Evolutionary conservation across 2,888 invertebrate genomes (phyloP).

Genomic region (Drosophila tripunctata): DNA sequence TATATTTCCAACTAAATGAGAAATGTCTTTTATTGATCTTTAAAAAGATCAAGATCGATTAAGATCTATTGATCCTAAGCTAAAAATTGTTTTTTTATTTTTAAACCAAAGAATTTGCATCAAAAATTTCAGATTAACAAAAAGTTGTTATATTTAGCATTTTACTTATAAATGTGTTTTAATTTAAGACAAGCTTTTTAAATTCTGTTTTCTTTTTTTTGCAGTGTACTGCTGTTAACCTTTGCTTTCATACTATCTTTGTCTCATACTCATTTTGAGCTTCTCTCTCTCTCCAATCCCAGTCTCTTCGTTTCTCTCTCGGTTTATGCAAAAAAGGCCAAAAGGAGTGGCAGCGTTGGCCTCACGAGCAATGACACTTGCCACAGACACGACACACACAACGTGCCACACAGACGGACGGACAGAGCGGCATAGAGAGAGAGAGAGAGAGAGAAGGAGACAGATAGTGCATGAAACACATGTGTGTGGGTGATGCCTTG

Average conservation of each 20-base stretch:
- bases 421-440: background rate
- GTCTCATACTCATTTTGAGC: no score
- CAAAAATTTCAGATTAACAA: no score
- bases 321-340: slow-evolving; percentile 1
- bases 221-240: background rate
- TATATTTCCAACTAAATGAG: no score
- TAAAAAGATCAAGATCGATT: no score
- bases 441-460: background rate
- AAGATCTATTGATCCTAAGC: no score
- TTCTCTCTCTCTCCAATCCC: background rate
- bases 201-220: background rate
- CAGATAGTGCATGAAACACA: background rate
- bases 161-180: no score
- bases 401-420: background rate
- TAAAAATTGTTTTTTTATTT: no score
- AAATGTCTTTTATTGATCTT: no score
- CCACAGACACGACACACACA: slow-evolving; percentile 28
- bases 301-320: background rate
- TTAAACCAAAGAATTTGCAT: no score
- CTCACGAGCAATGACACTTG: slow-evolving; percentile 53
- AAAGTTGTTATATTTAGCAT: no score
- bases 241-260: background rate
- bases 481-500: slow-evolving; percentile 1
- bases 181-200: background rate
- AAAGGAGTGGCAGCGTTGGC: slow-evolving; percentile 34